phyloP scores from a whole-genome alignment of 2,113 vertebrate genomes.

The Amphiprion percula region DNA sequence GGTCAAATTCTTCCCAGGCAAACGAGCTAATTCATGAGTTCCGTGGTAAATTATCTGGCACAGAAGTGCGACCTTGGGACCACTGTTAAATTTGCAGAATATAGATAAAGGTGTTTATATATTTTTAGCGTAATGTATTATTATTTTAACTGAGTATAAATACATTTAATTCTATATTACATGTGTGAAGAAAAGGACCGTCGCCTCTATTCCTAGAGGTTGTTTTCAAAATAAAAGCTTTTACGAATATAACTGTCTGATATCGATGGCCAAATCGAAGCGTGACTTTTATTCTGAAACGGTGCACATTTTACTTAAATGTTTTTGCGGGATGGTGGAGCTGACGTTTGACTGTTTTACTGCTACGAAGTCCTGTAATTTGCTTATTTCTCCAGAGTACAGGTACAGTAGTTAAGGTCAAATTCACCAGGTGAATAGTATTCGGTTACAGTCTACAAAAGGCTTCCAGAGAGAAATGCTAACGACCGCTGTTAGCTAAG shows the following conservation, averaged over 20 bases:
- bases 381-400: background rate
- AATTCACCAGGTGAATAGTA: background rate
- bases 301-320: too few relatives aligned
- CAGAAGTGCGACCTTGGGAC: background rate
- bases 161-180: background rate
- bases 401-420: background rate
- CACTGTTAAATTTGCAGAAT: accelerated
- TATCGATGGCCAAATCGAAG: background rate
- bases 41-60: background rate
- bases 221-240: slow-evolving; percentile 64
- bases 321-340: slow-evolving; percentile 13
- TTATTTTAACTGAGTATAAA: too few relatives aligned
- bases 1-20: slow-evolving; percentile 38
- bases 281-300: slow-evolving; percentile 50
- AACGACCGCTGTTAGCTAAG: slow-evolving; percentile 10
- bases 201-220: background rate
- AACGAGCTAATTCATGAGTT: slow-evolving; percentile 34
- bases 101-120: accelerated
- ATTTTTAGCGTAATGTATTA: background rate
- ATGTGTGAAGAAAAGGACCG: background rate
- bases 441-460: background rate
- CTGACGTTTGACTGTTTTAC: background rate
- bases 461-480: background rate
- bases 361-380: background rate
- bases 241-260: accelerated